Evolutionary conservation across 2,888 invertebrate species (phyloP).

Genomic region (Gymnosoma rotundatum): DNA sequence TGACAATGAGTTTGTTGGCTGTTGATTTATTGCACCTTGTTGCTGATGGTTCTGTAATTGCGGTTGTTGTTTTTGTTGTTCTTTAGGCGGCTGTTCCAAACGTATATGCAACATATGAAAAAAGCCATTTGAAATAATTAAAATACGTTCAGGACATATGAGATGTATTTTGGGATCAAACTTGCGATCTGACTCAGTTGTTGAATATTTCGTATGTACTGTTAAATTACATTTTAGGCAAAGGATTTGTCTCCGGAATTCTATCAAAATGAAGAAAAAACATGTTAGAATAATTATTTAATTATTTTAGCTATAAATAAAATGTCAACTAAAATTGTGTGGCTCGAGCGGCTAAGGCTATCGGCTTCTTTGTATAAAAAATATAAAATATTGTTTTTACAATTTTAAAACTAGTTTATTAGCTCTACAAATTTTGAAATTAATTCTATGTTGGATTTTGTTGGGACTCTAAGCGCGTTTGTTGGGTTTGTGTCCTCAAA

Average conservation of each 20-base stretch:
- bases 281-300: too few species aligned
- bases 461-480: too few species aligned
- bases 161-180: slow-evolving; percentile 88
- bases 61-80: slow-evolving; percentile 50
- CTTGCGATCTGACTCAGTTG: slow-evolving; percentile 92
- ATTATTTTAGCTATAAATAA: too few species aligned
- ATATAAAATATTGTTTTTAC: too few species aligned
- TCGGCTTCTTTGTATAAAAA: too few species aligned
- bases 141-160: slow-evolving; percentile 88
- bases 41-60: slow-evolving; percentile 27
- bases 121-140: slow-evolving; percentile 93
- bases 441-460: too few species aligned
- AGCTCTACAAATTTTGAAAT: too few species aligned
- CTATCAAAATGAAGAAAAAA: slow-evolving; percentile 68
- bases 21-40: slow-evolving; percentile 52
- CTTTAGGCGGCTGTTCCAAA: slow-evolving; percentile 81
- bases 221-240: slow-evolving; percentile 95
- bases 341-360: too few species aligned
- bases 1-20: slow-evolving; percentile 36
- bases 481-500: too few species aligned
- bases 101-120: slow-evolving; percentile 89
- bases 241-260: slow-evolving; percentile 86
- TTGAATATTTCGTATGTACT: slow-evolving; percentile 95
- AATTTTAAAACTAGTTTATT: too few species aligned
- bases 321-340: too few species aligned